Evolutionary conservation across 2,888 invertebrate genomes (phyloP), one percentile per base, ranked within the genome.

Genomic region (Ethmia dodecea): DNA sequence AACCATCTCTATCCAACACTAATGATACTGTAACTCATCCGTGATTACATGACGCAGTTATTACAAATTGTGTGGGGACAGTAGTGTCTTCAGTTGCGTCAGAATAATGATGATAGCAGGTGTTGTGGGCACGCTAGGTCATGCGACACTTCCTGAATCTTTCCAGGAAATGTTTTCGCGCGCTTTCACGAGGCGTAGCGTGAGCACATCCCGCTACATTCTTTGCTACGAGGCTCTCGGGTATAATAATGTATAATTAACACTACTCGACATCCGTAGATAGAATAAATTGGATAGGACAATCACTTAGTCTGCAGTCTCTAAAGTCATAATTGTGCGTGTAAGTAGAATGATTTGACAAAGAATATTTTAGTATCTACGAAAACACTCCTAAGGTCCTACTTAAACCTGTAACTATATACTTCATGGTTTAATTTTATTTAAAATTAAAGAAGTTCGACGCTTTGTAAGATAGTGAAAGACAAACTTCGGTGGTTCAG

Each of bases 91-190:
- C 50, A 45, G 45, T 70, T 55, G 61, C 42, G 26, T 40, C 33
- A 36, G 11, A 41, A 33, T 68, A 68, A 69, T 66, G 60, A 61
- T 63, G 63, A 61, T 62, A 50, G 59, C 52, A 33, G 50, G 54
- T 55, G 47, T 47, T 48, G 43, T 40, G 43, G 52, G 33, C 47
- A 48, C 52, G 58, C 46, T 55, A 63, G 57, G 55, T 60, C 55
- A 64, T 55, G 55, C 47, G 56, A 60, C 49, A 53, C 61, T 74
- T 74, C 72, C 70, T 72, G 35, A 39, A 49, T 28, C 48, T 49
- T 43, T 59, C 54, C 55, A 69, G 71, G 71, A 75, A 74, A 64
- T 49, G 55, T 55, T 51, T 48, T 48, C 44, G 43, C 51, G 38
- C 45, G 65, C 73, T 73, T 72, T 72, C 72, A 64, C 72, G 35